Base-by-base conservation (phyloP, 2,888 invertebrate species). In the Zeuzera pyrina region DNA sequence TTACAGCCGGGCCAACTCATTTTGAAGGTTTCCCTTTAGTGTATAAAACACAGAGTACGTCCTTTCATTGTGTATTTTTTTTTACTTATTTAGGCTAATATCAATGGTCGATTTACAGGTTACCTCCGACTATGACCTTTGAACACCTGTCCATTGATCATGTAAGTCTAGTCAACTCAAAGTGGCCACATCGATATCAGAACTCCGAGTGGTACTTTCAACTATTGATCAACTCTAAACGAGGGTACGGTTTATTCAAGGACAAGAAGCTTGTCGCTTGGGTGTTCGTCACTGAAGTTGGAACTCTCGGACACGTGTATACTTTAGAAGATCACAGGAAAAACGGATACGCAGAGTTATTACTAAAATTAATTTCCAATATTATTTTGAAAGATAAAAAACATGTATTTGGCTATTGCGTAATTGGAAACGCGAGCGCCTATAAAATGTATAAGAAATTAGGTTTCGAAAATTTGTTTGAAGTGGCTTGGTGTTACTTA, bases 211-310 rank as follows among this genome's bases (percentile, higher is more conserved):
- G 45, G 39, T 41, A 45, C 26, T 47, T 49, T 30, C 22, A 41
- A n/a, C 13, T 43, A 2, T 25, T 54, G 2, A 41, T 45, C 3
- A 33, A 38, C 29, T 35, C 43, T 3, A 38, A 48, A n/a, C 19
- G 36, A 10, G 50, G 49, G 3, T 52, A 42, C 26, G 53, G 53
- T 2, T 28, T 54, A 7, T 56, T 43, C 31, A 39, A 43, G 12
- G 28, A 43, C 6, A 11, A 38, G 3, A 32, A 49, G 15, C 31
- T 52, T 3, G 29, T 47, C 3, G 39, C 49, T 3, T 57, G 52
- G 50, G 43, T 47, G 4, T 46, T 50, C 10, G 27, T 48, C 5
- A 51, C 46, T 10, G 52, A 54, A 46, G 41, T 40, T 15, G 53
- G 53, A 3, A 34, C 42, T 12, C 32, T 57, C 0, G 35, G 43